Conservation (phyloP, 1,140 invertebrate genomes). For the Melipona quadrifasciata region DNA sequence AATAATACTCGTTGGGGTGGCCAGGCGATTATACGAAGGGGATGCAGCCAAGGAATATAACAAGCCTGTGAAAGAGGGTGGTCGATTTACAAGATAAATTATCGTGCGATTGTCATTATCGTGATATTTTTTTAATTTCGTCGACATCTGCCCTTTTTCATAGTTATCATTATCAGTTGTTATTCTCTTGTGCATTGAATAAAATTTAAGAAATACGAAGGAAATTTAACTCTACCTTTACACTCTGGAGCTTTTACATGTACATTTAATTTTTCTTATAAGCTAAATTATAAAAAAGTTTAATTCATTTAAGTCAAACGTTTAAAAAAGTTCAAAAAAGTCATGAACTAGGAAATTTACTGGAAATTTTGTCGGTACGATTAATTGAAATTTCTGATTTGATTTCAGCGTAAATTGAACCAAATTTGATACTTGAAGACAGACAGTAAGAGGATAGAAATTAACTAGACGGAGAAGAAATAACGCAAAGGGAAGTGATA, state of each 20-base stretch:
- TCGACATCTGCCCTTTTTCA: not conserved
- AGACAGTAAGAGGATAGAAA: not conserved
- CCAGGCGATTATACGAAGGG: constrained; percentile 51
- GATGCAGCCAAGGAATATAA: constrained; percentile 35
- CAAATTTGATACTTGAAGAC: not conserved
- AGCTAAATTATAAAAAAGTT: no score
- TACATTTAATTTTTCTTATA: no score
- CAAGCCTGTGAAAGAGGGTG: not conserved
- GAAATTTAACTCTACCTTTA: no score
- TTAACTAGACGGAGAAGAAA: constrained; percentile 26
- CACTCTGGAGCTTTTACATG: no score
- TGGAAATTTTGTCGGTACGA: not conserved
- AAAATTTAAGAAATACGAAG: not conserved
- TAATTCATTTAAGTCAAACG: no score
- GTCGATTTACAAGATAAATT: not conserved
- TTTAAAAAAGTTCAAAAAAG: no score
- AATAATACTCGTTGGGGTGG: constrained; percentile 57
- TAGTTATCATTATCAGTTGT: not conserved
- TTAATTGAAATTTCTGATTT: not conserved
- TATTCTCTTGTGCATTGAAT: not conserved
- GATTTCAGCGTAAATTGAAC: not conserved
- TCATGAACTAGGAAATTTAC: no score
- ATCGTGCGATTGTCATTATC: not conserved
- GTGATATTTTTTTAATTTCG: not conserved
- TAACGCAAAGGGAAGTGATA: constrained; percentile 43